phyloP scores from a whole-genome alignment of 2,888 invertebrate species.

The Orgyia antiqua region DNA sequence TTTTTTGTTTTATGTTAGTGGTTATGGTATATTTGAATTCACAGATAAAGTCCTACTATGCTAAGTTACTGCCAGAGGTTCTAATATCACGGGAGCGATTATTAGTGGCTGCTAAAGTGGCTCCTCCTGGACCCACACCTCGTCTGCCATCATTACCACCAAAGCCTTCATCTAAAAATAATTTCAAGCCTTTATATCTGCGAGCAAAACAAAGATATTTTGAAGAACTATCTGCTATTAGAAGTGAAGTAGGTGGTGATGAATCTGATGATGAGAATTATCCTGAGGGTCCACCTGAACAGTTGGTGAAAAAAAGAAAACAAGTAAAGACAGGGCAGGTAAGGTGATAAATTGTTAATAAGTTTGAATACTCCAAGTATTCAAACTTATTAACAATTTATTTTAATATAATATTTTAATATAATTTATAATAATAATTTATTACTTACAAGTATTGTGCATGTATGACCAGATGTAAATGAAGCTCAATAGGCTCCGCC shows the following conservation, averaged over 20 bases:
- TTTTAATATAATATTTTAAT: too few relatives aligned
- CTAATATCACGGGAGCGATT: slow-evolving; percentile 85
- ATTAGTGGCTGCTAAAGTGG: slow-evolving; percentile 80
- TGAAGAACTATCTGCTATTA: slow-evolving; percentile 83
- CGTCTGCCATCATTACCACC: slow-evolving; percentile 57
- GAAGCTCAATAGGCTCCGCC: too few relatives aligned
- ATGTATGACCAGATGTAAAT: too few relatives aligned
- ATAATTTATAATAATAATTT: too few relatives aligned
- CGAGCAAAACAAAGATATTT: slow-evolving; percentile 77
- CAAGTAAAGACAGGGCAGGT: slow-evolving; percentile 27
- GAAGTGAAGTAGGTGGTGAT: slow-evolving; percentile 83
- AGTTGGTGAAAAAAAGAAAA: slow-evolving; percentile 78
- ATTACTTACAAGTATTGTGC: neutral
- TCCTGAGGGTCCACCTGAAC: slow-evolving; percentile 82
- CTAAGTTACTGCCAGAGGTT: slow-evolving; percentile 83
- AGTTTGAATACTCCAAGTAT: too few relatives aligned
- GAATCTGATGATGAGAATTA: slow-evolving; percentile 89
- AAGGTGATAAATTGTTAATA: slow-evolving; percentile 5
- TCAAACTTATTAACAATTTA: too few relatives aligned
- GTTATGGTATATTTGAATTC: slow-evolving; percentile 11
- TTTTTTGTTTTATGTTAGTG: neutral
- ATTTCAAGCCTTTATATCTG: slow-evolving; percentile 71
- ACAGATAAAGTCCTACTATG: slow-evolving; percentile 68
- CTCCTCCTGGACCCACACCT: slow-evolving; percentile 80
- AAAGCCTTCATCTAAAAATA: slow-evolving; percentile 53